Base-by-base conservation (phyloP, 2,797 vertebrate genomes). In the Chaenodraco wilsoni region DNA sequence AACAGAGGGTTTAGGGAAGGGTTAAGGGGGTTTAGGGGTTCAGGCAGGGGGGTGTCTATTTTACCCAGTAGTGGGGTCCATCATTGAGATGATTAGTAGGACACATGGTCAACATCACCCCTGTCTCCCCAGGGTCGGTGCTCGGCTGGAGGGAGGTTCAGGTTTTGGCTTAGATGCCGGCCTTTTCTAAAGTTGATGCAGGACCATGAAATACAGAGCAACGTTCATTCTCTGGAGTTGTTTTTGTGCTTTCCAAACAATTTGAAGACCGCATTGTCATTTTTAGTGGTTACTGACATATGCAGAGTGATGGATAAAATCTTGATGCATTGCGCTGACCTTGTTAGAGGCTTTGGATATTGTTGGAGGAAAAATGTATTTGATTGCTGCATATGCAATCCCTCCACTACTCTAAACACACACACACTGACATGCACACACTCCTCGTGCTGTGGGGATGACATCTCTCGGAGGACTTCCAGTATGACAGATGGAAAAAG, bases 31-130 rank as follows among this genome's bases (percentile, higher is more conserved):
- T 86, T 88, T 90, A 68, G 75, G 81, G 90, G 88, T 91, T 81
- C 69, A 78, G 72, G 77, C 79, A 45, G 72, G 70, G 72, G 87
- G 85, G 70, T 64, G 54, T 78, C 63, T 88, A 51, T 83, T 86
- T 90, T 80, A 81, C 75, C 78, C 83, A 69, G 70, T 63, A 46
- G 79, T 66, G 63, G 72, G 84, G 83, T 85, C 82, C 81, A 72
- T 91, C 88, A 91, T 77, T 92, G 84, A 86, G 88, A 87, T 89
- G 85, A 86, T 87, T 87, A 82, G 84, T 16, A 49, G 66, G 89
- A 85, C 85, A 88, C 89, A 90, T 87, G 92, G 92, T 91, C 93
- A 91, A 64, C 85, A 85, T 91, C 84, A 89, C 83, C 85, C 83
- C 64, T 43, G 79, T 83, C 83, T 91, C 85, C 86, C 73, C 64